phyloP scores from a whole-genome alignment of 2,113 vertebrate genomes.

The Chloebia gouldiae region DNA sequence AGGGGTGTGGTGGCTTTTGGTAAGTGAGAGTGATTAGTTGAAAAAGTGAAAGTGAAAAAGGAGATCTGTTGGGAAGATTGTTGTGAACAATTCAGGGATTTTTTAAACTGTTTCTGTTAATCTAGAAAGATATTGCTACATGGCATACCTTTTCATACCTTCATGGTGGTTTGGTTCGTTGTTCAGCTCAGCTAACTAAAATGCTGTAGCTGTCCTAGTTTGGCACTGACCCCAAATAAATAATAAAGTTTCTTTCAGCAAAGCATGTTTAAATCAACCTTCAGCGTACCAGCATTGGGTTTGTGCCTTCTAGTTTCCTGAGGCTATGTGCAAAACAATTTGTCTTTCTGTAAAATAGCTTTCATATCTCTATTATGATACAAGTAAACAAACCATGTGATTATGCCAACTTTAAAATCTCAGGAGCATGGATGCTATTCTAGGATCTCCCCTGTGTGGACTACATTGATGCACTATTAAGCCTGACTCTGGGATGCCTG shows the following conservation, averaged over 20 bases:
- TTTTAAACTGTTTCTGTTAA: background rate
- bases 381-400: background rate
- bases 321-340: background rate
- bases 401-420: background rate
- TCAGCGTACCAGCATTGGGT: background rate
- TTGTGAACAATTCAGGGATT: background rate
- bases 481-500: background rate
- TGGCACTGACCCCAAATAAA: background rate
- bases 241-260: background rate
- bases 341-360: background rate
- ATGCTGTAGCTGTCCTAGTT: background rate
- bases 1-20: background rate
- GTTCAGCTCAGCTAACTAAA: background rate
- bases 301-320: background rate
- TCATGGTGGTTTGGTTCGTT: background rate
- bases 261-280: background rate
- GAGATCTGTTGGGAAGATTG: background rate
- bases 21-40: fast-evolving
- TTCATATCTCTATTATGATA: background rate
- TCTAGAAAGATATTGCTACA: background rate
- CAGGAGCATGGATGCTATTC: background rate
- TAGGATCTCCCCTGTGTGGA: background rate
- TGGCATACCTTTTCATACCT: background rate
- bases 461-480: background rate
- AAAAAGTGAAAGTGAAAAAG: background rate